Evolutionary conservation across 2,113 vertebrate species (phyloP), one percentile per base, ranked within the genome.

Genomic region (Deroptyus accipitrinus): DNA sequence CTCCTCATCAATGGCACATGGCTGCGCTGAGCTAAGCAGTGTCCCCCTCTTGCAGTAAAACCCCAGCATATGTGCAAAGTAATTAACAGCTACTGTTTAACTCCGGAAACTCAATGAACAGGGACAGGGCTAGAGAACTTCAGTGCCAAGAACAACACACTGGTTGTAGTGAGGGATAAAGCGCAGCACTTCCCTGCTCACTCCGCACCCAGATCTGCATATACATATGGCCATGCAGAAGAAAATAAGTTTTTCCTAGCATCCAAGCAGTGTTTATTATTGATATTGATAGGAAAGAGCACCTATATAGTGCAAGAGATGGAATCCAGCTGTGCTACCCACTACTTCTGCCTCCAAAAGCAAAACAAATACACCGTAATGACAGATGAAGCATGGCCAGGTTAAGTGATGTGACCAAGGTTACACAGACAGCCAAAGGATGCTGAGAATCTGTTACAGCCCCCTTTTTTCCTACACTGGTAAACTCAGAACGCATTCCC

Each of bases 21-120:
- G 86, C 90, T 83, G 80, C 41, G 66, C 92, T 75, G 86, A 86
- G 83, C 90, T 89, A 72, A 91, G 88, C 57, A 46, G 72, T 11
- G 16, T 59, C 57, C 64, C 77, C 83, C 52, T 74, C 11, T 0
- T 20, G 33, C 94, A 79, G 62, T 22, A 82, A 76, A 83, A 86
- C 39, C 30, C 25, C 94, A 88, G 88, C 66, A 59, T 33, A 86
- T 20, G 86, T 59, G 83, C 88, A 63, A 46, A 83, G 63, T 42
- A 92, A 86, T 88, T 54, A 89, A 86, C 94, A 91, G 77, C 85
- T 49, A 78, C 46, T 2, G 0, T 24, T 86, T 74, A 86, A 73
- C 28, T 79, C 78, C 1, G 0, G 81, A 68, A 90, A 49, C 6
- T 4, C 59, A 75, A 24, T 7, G 42, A 61, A 7, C 51, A 88